Evolutionary conservation across 2,888 invertebrate species (phyloP).

Genomic region (Xylocampa areola): DNA sequence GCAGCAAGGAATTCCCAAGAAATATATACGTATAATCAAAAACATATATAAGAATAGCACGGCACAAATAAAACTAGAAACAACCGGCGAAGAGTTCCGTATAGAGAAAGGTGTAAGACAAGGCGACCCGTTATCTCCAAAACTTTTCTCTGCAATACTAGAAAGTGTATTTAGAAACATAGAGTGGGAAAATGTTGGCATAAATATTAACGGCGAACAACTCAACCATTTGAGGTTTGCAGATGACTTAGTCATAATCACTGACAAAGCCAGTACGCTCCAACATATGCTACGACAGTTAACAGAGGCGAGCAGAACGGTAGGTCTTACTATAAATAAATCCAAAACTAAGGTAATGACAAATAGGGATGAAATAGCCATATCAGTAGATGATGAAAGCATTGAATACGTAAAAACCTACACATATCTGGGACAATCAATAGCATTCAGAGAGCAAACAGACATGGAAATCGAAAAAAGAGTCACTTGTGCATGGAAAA

Average conservation of each 20-base stretch:
- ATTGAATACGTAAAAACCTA: conserved; percentile 12
- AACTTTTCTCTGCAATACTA: conserved; percentile 37
- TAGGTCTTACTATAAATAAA: not conserved
- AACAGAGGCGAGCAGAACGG: not conserved
- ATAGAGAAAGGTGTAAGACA: conserved; percentile 44
- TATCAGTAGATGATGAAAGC: conserved; percentile 2
- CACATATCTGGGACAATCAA: conserved; percentile 12
- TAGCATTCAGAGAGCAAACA: not conserved
- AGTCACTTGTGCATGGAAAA: conserved; percentile 3
- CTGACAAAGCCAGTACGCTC: not conserved
- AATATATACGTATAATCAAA: conserved; percentile 48
- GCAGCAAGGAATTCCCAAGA: conserved; percentile 37
- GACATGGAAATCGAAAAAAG: conserved; percentile 9
- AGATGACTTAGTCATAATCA: not conserved
- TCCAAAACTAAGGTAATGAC: conserved; percentile 4
- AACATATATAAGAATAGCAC: conserved; percentile 45
- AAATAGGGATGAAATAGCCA: conserved; percentile 2
- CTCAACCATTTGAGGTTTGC: conserved; percentile 2
- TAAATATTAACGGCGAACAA: conserved; percentile 1
- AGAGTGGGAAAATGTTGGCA: not conserved
- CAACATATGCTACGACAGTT: not conserved
- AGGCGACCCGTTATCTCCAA: conserved; percentile 45
- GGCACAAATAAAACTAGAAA: conserved; percentile 49
- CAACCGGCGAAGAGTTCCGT: conserved; percentile 32
- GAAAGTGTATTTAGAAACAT: conserved; percentile 1